Percentiles rank a stretch among this genome's conserved stretches.
phyloP scores from a whole-genome alignment of 2,888 invertebrate species.

The Conomelus anceps region DNA sequence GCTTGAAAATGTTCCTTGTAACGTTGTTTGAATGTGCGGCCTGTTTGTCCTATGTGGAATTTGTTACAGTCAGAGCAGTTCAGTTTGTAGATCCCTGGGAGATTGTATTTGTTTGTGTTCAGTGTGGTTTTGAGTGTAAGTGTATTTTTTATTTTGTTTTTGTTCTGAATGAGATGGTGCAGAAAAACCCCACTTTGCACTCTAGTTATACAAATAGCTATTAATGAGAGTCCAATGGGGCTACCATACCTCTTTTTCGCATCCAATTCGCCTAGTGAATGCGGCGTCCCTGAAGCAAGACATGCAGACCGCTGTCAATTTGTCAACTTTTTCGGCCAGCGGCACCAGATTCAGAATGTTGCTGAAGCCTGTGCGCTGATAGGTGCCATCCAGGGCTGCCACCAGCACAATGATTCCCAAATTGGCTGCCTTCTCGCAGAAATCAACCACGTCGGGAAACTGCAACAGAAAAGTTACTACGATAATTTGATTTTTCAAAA shows the following conservation, averaged over 20 bases:
- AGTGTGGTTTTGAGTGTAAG: no score
- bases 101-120: no score
- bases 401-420: constrained; percentile 52
- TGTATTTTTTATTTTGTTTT: no score
- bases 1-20: no score
- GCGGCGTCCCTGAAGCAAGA: constrained; percentile 47
- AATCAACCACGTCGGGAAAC: constrained; percentile 48
- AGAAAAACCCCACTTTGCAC: no score
- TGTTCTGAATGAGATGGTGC: no score
- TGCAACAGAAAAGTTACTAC: constrained; percentile 31
- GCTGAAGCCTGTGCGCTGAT: constrained; percentile 43
- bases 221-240: no score
- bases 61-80: no score
- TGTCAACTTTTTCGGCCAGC: constrained; percentile 47
- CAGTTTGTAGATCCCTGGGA: no score
- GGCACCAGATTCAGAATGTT: constrained; percentile 48
- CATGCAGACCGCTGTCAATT: constrained; percentile 50
- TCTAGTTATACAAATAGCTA: no score
- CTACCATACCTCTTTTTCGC: constrained; percentile 43
- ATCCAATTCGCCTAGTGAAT: constrained; percentile 46
- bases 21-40: no score
- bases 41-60: no score
- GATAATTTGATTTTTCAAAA: background rate
- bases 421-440: constrained; percentile 48
- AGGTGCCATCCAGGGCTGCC: constrained; percentile 53